These are phyloP conservation scores for Staurois parvus DNA, from an alignment of 2,797 vertebrate genomes.

Conservation along the genomic window DNA sequence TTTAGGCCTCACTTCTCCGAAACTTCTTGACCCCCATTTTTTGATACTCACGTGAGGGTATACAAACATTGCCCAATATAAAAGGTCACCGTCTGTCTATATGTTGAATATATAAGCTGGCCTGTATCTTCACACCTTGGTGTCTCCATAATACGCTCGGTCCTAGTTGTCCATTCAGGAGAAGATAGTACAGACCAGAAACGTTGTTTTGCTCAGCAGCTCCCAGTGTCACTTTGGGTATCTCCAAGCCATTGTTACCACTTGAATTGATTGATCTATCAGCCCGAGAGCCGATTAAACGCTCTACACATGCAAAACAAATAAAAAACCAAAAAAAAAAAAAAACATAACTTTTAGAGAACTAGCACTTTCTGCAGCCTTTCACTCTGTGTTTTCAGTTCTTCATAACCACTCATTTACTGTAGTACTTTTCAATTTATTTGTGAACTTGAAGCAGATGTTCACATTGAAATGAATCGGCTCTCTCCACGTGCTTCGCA, in stretches of 20 bases:
- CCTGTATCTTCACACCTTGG: slow-evolving; percentile 21
- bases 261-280: not conserved
- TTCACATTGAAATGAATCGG: slow-evolving; percentile 74
- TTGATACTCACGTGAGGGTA: not conserved
- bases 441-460: slow-evolving; percentile 82
- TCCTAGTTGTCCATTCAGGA: not conserved
- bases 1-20: too few relatives aligned
- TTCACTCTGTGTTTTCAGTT: slow-evolving; percentile 78
- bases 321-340: not conserved
- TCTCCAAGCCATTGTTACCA: slow-evolving; percentile 19
- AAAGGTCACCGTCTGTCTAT: not conserved
- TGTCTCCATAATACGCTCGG: not conserved
- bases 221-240: slow-evolving; percentile 31
- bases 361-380: slow-evolving; percentile 74
- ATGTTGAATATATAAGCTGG: slow-evolving; percentile 10
- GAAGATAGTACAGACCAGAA: not conserved
- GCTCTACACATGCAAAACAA: not conserved
- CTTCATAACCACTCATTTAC: slow-evolving; percentile 78
- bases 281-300: not conserved
- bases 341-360: slow-evolving; percentile 1
- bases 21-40: too few relatives aligned
- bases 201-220: not conserved
- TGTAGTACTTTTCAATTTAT: slow-evolving; percentile 77
- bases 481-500: slow-evolving; percentile 53
- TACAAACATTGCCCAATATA: not conserved